A percentile compares a stretch with the other conserved stretches of the same genome.
phyloP scores from a whole-genome alignment of 23 tunicate species.

The Aplidium turbinatum region DNA sequence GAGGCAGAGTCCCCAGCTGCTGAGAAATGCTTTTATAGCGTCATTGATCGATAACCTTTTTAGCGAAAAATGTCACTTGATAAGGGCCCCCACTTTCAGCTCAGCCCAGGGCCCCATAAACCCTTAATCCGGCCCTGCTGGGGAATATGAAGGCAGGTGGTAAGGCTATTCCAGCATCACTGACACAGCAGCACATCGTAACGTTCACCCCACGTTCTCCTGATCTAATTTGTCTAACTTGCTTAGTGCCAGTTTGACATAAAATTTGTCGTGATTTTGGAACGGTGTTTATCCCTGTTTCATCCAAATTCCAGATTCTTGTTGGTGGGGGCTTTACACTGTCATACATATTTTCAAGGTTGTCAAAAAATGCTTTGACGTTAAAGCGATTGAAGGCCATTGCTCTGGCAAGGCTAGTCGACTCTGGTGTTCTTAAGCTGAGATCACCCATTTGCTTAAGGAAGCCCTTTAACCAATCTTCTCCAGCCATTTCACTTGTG shows the following conservation, averaged over 20 bases:
- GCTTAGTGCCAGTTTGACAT: slow-evolving; percentile 21
- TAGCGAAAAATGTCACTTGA: too few relatives aligned
- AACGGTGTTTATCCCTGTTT: slow-evolving; percentile 17
- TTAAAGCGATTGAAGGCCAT: slow-evolving; percentile 34
- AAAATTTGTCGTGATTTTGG: not conserved
- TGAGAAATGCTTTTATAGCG: too few relatives aligned
- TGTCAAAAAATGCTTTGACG: slow-evolving; percentile 35
- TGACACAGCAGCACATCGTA: slow-evolving; percentile 34
- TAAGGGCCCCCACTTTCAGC: too few relatives aligned
- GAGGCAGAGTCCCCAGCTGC: too few relatives aligned
- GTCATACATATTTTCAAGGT: slow-evolving; percentile 6
- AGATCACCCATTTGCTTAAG: slow-evolving; percentile 7
- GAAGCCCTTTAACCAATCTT: slow-evolving; percentile 50
- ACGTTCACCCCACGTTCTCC: slow-evolving; percentile 34
- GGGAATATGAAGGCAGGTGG: slow-evolving; percentile 28
- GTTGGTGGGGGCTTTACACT: not conserved
- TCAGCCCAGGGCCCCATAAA: too few relatives aligned
- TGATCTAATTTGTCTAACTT: slow-evolving; percentile 24
- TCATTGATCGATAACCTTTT: too few relatives aligned
- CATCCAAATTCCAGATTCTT: slow-evolving; percentile 38
- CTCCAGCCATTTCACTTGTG: slow-evolving; percentile 11
- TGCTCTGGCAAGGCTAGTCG: slow-evolving; percentile 38
- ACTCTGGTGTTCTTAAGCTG: slow-evolving; percentile 30
- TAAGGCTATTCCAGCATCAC: slow-evolving; percentile 10
- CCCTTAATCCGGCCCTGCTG: too few relatives aligned